These are phyloP conservation scores for Dryococelus australis DNA, from an alignment of 2,888 invertebrate species.

Conservation along the genomic window DNA sequence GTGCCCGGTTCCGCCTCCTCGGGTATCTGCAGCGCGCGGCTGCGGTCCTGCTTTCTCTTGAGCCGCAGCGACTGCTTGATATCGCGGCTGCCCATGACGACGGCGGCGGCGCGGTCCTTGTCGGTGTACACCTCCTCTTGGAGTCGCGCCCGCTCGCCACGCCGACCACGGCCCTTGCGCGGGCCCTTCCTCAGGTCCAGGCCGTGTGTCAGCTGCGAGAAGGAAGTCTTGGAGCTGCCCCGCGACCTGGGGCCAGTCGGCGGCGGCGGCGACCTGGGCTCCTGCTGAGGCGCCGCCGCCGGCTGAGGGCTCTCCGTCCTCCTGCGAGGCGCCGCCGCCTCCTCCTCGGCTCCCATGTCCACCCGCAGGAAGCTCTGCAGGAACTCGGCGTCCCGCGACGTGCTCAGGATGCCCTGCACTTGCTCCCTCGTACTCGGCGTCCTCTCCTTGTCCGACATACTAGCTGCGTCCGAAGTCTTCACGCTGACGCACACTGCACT, in stretches of 20 bases:
- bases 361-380: slow-evolving; percentile 81
- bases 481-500: too few species aligned
- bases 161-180: slow-evolving; percentile 50
- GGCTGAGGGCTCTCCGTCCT: neutral
- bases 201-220: slow-evolving; percentile 50
- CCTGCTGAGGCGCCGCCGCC: neutral
- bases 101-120: slow-evolving; percentile 89
- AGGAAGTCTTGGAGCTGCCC: slow-evolving; percentile 46
- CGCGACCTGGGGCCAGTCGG: neutral
- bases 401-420: slow-evolving; percentile 69
- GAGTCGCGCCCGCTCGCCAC: slow-evolving; percentile 42
- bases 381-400: slow-evolving; percentile 75
- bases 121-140: slow-evolving; percentile 86
- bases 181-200: slow-evolving; percentile 45
- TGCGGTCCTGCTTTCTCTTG: slow-evolving; percentile 80
- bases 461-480: slow-evolving; percentile 30
- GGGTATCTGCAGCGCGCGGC: slow-evolving; percentile 74
- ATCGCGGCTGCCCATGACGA: slow-evolving; percentile 84
- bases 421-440: slow-evolving; percentile 56
- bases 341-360: slow-evolving; percentile 64
- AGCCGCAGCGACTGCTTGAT: slow-evolving; percentile 85
- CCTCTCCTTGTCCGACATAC: slow-evolving; percentile 59
- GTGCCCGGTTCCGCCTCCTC: slow-evolving; percentile 82
- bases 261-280: neutral
- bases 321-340: slow-evolving; percentile 33